Evolutionary conservation across 1,140 invertebrate genomes (phyloP).

Genomic region (Phortica variegata): DNA sequence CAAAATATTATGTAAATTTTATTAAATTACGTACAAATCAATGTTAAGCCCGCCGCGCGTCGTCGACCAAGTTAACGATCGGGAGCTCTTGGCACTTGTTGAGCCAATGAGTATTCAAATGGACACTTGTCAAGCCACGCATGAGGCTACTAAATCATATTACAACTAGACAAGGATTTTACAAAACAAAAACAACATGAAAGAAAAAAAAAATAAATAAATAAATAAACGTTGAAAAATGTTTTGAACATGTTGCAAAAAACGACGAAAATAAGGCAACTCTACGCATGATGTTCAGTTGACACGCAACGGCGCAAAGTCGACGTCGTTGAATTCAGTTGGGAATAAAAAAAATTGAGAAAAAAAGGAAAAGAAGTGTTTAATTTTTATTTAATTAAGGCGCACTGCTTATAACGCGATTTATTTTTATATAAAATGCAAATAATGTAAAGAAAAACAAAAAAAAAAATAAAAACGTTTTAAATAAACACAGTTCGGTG

Average conservation of each 20-base stretch:
- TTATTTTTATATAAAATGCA: too few species aligned
- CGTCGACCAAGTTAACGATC: background rate
- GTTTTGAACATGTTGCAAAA: background rate
- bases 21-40: conserved; percentile 55
- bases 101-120: conserved; percentile 57
- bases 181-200: conserved; percentile 48
- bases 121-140: conserved; percentile 56
- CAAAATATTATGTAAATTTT: conserved; percentile 55
- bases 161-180: conserved; percentile 53
- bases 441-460: too few species aligned
- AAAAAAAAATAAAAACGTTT: too few species aligned
- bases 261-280: conserved; percentile 10
- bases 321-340: conserved; percentile 11
- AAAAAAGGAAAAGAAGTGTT: conserved; percentile 33
- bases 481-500: too few species aligned
- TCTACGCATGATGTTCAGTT: conserved; percentile 54
- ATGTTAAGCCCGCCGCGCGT: conserved; percentile 22
- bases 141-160: conserved; percentile 55
- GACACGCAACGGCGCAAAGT: conserved; percentile 43
- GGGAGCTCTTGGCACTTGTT: conserved; percentile 25
- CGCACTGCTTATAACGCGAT: too few species aligned
- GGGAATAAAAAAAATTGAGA: background rate
- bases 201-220: conserved; percentile 7
- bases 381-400: conserved; percentile 52
- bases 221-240: too few species aligned